phyloP scores from a whole-genome alignment of 2,888 invertebrate genomes.

The Leptinotarsa rubiginosa region DNA sequence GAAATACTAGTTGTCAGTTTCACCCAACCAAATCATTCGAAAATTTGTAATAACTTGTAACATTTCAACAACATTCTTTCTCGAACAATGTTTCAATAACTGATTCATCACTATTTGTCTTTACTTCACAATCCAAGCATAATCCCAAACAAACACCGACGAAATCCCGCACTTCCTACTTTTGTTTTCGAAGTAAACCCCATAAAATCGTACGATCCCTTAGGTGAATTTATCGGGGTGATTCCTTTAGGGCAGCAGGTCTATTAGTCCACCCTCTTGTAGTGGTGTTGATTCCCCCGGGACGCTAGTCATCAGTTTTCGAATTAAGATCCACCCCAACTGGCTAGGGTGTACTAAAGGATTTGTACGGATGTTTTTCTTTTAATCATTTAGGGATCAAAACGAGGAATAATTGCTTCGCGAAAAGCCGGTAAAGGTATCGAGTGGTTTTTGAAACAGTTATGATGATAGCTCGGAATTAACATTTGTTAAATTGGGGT shows the following conservation, averaged over 20 bases:
- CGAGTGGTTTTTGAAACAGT: constrained; percentile 11
- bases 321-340: constrained; percentile 26
- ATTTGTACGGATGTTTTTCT: constrained; percentile 27
- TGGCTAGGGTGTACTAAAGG: constrained; percentile 13
- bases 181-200: constrained; percentile 32
- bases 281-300: constrained; percentile 28
- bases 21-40: too few relatives aligned
- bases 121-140: constrained; percentile 16
- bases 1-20: too few relatives aligned
- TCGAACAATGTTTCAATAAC: constrained; percentile 19
- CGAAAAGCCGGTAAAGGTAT: constrained; percentile 6
- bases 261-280: constrained; percentile 32
- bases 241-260: constrained; percentile 34
- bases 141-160: constrained; percentile 25
- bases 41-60: background rate
- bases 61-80: background rate
- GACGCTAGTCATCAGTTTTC: constrained; percentile 26
- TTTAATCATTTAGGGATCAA: constrained; percentile 16
- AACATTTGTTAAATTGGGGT: constrained; percentile 14
- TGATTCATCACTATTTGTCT: constrained; percentile 27
- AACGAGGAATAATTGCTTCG: constrained; percentile 21
- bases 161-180: constrained; percentile 26
- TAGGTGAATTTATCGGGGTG: constrained; percentile 35
- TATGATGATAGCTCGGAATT: constrained; percentile 7
- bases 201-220: constrained; percentile 32